These are phyloP conservation scores for Paracyclopina nana DNA, from an alignment of 1,140 invertebrate species.

Conservation along the genomic window DNA sequence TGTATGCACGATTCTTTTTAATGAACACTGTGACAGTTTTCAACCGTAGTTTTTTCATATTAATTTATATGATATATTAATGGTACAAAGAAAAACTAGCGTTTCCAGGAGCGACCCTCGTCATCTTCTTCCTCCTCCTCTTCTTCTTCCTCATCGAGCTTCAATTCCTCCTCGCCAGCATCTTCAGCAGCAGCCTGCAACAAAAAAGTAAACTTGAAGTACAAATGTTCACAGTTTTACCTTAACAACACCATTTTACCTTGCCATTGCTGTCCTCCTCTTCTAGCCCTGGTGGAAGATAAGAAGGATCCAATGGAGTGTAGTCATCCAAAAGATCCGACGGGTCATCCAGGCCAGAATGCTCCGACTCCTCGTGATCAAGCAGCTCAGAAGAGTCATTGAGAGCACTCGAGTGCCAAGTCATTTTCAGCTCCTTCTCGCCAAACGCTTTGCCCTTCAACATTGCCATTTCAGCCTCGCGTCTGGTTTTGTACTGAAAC, in stretches of 20 bases:
- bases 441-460: conserved; percentile 43
- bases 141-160: conserved; percentile 16
- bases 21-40: background rate
- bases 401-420: conserved; percentile 23
- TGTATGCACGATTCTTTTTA: background rate
- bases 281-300: conserved; percentile 14
- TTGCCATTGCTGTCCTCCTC: conserved; percentile 2
- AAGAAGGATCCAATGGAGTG: conserved; percentile 1
- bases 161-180: conserved; percentile 8
- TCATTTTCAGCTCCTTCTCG: conserved; percentile 29
- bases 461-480: conserved; percentile 46
- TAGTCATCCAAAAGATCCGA: conserved; percentile 7
- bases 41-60: background rate
- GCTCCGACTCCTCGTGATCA: background rate
- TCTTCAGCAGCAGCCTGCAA: background rate
- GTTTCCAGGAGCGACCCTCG: conserved; percentile 17
- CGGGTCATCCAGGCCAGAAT: no score
- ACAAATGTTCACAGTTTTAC: conserved; percentile 8
- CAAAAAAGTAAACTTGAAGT: conserved; percentile 6
- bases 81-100: background rate
- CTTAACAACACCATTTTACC: conserved; percentile 10
- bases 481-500: conserved; percentile 46
- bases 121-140: conserved; percentile 17
- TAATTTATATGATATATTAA: background rate
- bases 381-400: conserved; percentile 3